These are phyloP conservation scores for Gallirallus australis DNA, from an alignment of 2,797 vertebrate species.

Conservation along the genomic window DNA sequence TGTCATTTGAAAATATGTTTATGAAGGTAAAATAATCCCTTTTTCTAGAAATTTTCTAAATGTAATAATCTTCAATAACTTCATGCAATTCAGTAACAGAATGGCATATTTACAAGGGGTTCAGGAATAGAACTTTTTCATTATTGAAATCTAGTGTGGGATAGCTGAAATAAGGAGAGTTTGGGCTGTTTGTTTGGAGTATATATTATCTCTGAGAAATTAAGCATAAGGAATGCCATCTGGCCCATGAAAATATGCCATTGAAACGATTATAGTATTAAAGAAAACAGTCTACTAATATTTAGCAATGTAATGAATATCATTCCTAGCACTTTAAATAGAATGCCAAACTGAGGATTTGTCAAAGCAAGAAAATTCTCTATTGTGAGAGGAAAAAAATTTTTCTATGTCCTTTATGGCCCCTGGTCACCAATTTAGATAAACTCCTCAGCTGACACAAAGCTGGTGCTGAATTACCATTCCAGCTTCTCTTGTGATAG, in stretches of 20 bases:
- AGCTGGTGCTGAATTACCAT: background rate
- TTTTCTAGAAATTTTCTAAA: background rate
- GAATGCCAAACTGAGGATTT: background rate
- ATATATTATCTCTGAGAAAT: conserved; percentile 1
- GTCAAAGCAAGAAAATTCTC: conserved; percentile 7
- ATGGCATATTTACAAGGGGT: background rate
- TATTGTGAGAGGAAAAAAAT: background rate
- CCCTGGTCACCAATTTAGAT: background rate
- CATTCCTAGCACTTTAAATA: background rate
- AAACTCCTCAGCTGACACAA: background rate
- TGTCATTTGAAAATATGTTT: background rate
- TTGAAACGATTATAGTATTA: background rate
- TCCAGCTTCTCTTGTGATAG: background rate
- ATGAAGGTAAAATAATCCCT: background rate
- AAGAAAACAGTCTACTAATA: background rate
- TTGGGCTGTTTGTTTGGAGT: background rate
- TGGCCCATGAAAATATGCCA: background rate
- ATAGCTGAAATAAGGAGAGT: background rate
- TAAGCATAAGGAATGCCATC: background rate
- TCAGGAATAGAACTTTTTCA: background rate
- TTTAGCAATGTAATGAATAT: background rate
- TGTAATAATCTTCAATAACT: background rate
- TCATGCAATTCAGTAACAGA: background rate
- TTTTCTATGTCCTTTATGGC: background rate
- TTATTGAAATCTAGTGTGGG: background rate